Percentiles rank a stretch among this genome's conserved stretches.
Evolutionary conservation across 1,140 invertebrate genomes (phyloP).

Genomic region (Drosophila leontia): DNA sequence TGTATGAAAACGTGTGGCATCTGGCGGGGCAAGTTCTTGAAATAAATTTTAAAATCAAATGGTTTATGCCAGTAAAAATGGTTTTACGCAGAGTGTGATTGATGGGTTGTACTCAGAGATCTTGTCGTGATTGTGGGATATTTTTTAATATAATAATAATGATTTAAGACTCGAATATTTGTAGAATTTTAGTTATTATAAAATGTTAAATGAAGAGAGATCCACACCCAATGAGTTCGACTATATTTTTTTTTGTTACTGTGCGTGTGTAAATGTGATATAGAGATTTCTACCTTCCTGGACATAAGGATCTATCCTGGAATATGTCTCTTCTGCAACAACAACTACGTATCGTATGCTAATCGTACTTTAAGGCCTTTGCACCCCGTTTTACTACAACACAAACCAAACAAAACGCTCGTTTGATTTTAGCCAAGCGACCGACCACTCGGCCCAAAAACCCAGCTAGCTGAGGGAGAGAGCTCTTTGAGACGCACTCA

Average conservation of each 20-base stretch:
- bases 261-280: constrained; percentile 11
- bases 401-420: constrained; percentile 62
- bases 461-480: constrained; percentile 19
- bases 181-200: not conserved
- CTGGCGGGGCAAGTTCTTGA: constrained; percentile 20
- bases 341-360: constrained; percentile 34
- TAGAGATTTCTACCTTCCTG: not conserved
- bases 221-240: constrained; percentile 8
- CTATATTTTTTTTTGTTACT: not conserved
- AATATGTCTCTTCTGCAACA: constrained; percentile 1
- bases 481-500: constrained; percentile 31
- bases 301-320: not conserved
- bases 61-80: not conserved
- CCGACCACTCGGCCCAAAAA: constrained; percentile 7
- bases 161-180: not conserved
- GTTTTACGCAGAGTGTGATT: constrained; percentile 14
- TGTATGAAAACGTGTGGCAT: constrained; percentile 39
- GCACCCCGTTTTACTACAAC: constrained; percentile 47
- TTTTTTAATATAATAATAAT: not conserved
- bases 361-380: constrained; percentile 59
- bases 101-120: constrained; percentile 7
- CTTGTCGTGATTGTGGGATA: not conserved
- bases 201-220: not conserved
- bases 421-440: constrained; percentile 72
- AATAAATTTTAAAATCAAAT: constrained; percentile 19